Evolutionary conservation across 1,140 invertebrate genomes (phyloP).

Genomic region (Nephotettix cincticeps): DNA sequence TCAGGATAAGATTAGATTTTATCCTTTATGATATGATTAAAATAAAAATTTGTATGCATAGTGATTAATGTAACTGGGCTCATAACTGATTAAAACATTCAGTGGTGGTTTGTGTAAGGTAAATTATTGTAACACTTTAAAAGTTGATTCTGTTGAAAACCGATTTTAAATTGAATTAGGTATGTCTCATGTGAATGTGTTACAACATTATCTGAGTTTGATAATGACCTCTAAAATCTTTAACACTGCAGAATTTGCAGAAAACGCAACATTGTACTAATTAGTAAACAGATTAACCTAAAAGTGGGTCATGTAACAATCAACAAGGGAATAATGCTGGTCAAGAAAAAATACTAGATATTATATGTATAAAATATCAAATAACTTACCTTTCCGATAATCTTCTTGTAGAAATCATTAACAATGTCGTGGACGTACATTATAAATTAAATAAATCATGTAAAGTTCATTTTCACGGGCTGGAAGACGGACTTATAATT

Average conservation of each 20-base stretch:
- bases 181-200: no score
- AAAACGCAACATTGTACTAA: constrained; percentile 2
- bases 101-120: no score
- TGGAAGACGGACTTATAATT: neutral
- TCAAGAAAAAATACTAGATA: neutral
- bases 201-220: no score
- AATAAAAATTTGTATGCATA: no score
- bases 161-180: no score
- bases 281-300: constrained; percentile 20
- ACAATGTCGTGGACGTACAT: constrained; percentile 77
- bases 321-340: neutral
- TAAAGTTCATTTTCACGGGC: no score
- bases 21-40: no score
- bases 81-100: no score
- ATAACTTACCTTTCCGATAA: constrained; percentile 64
- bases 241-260: constrained; percentile 4
- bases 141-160: no score
- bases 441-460: constrained; percentile 24
- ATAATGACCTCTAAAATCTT: neutral
- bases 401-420: constrained; percentile 79
- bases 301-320: neutral
- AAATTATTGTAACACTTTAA: no score
- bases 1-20: no score
- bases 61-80: no score
- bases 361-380: neutral